Conservation (phyloP, 2,113 vertebrate genomes). For the Arizona elegans region DNA sequence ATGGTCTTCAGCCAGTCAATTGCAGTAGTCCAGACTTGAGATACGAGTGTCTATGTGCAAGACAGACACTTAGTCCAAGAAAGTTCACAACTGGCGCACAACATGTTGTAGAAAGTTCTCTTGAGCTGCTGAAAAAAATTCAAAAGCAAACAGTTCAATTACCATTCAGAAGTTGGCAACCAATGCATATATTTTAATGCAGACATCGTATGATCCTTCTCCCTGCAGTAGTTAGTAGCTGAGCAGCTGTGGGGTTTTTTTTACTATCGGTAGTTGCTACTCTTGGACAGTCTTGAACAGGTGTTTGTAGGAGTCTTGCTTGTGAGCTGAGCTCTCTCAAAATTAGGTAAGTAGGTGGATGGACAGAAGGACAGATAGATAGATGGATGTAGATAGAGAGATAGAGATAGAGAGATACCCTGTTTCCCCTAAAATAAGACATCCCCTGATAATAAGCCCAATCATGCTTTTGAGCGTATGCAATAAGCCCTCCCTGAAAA, state of each 20-base stretch:
- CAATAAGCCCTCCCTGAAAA: too few species aligned
- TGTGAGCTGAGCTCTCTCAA: background rate
- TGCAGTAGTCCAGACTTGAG: background rate
- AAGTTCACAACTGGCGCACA: background rate
- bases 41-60: background rate
- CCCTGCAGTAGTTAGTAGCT: background rate
- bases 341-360: background rate
- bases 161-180: background rate
- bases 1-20: background rate
- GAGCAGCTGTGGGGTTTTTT: background rate
- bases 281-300: background rate
- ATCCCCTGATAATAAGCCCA: too few species aligned
- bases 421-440: too few species aligned
- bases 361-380: fast-evolving
- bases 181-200: background rate
- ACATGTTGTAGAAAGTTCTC: background rate
- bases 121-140: background rate
- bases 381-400: too few species aligned
- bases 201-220: background rate
- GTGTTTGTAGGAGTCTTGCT: background rate
- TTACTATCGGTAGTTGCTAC: background rate
- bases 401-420: too few species aligned
- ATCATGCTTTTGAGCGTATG: too few species aligned
- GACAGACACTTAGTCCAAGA: background rate
- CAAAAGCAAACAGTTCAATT: background rate